A percentile compares a stretch with the other conserved stretches of the same genome.
These are phyloP conservation scores for Nymphalis io DNA, from an alignment of 1,140 invertebrate species.

Conservation along the genomic window DNA sequence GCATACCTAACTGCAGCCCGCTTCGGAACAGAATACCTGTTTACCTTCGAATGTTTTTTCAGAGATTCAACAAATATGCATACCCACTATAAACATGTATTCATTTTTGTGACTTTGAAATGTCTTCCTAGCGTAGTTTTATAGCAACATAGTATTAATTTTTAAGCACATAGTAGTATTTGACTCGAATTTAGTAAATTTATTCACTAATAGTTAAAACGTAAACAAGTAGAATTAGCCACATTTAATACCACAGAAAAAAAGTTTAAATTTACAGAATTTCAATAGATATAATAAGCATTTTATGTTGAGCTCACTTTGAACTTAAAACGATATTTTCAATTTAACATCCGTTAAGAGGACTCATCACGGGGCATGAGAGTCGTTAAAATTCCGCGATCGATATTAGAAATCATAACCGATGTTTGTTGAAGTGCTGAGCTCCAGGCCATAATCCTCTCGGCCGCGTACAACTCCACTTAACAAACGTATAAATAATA, in stretches of 20 bases:
- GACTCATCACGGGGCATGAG: slow-evolving; percentile 41
- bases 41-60: slow-evolving; percentile 70
- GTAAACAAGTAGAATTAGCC: neutral
- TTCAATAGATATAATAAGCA: slow-evolving; percentile 7
- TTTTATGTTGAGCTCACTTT: slow-evolving; percentile 26
- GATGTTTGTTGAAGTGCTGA: slow-evolving; percentile 78
- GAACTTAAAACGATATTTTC: slow-evolving; percentile 39
- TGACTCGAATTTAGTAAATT: neutral
- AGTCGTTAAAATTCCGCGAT: slow-evolving; percentile 61
- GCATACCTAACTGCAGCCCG: slow-evolving; percentile 69
- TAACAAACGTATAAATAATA: slow-evolving; percentile 81
- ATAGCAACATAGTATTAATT: too few species aligned
- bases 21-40: slow-evolving; percentile 55
- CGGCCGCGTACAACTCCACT: slow-evolving; percentile 71
- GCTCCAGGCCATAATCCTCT: slow-evolving; percentile 75
- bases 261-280: neutral
- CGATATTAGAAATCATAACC: slow-evolving; percentile 76
- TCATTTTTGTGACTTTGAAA: too few species aligned
- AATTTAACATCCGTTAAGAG: slow-evolving; percentile 36
- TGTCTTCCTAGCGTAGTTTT: too few species aligned
- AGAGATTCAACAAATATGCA: slow-evolving; percentile 52
- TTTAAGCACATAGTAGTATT: neutral
- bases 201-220: neutral
- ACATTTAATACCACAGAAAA: neutral
- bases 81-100: slow-evolving; percentile 13